These are phyloP conservation scores for Dromaius novaehollandiae DNA, from an alignment of 2,113 vertebrate species.

Conservation along the genomic window DNA sequence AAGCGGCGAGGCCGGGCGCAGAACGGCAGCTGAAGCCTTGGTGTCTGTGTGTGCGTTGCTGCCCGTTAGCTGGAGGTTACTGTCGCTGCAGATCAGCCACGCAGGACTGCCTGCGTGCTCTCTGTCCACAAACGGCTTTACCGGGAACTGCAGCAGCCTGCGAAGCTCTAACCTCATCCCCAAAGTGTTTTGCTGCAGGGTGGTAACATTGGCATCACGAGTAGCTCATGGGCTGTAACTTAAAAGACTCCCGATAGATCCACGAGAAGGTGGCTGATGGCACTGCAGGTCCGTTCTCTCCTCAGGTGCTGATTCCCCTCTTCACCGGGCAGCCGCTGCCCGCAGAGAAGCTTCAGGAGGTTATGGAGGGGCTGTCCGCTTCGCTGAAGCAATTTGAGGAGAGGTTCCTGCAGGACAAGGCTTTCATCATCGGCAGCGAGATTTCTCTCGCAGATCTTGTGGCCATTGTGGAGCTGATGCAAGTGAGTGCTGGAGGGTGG, in stretches of 20 bases:
- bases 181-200: background rate
- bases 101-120: background rate
- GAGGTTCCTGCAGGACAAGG: constrained; percentile 86
- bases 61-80: background rate
- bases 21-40: background rate
- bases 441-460: constrained; percentile 91
- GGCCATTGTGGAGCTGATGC: constrained; percentile 90
- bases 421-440: constrained; percentile 81
- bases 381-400: constrained; percentile 82
- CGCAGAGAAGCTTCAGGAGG: constrained; percentile 79
- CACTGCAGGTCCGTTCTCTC: background rate
- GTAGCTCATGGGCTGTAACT: background rate
- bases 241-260: background rate
- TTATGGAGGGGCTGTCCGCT: constrained; percentile 78
- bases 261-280: background rate
- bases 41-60: background rate
- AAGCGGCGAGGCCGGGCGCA: background rate
- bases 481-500: constrained; percentile 73
- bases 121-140: background rate
- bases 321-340: constrained; percentile 77
- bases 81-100: accelerated
- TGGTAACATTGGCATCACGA: background rate
- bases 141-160: background rate
- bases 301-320: constrained; percentile 80
- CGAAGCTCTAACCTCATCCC: background rate